A percentile compares a stretch with the other conserved stretches of the same genome.
Conservation (phyloP, 1,140 invertebrate genomes). For the Drosophila carrolli region DNA sequence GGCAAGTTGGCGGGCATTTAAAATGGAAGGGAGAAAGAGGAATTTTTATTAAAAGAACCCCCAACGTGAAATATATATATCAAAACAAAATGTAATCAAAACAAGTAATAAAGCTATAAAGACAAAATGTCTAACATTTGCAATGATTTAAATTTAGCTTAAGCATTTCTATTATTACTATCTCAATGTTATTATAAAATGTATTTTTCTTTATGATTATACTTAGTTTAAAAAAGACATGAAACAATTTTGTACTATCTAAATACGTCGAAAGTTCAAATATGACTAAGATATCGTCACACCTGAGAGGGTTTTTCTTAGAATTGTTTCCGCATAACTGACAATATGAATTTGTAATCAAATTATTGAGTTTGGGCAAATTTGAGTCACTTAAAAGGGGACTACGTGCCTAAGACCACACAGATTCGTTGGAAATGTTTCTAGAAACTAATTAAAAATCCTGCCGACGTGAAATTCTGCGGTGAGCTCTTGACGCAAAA, state of each 20-base stretch:
- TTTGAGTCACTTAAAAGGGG: conserved; percentile 30
- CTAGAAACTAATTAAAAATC: conserved; percentile 35
- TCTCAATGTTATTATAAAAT: no score
- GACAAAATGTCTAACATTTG: no score
- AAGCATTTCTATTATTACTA: no score
- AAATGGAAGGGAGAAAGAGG: not conserved
- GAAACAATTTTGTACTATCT: no score
- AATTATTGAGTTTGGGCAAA: conserved; percentile 6
- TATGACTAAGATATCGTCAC: conserved; percentile 1
- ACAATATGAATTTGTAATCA: conserved; percentile 13
- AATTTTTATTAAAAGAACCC: not conserved
- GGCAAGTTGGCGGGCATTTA: conserved; percentile 34
- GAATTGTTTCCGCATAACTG: conserved; percentile 38
- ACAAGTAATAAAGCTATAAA: no score
- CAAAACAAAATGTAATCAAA: no score
- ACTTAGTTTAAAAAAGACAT: no score
- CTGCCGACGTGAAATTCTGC: conserved; percentile 20
- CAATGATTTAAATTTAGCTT: no score
- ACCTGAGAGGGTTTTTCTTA: conserved; percentile 11
- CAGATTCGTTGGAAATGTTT: conserved; percentile 20
- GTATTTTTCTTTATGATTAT: no score
- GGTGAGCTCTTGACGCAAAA: conserved; percentile 18
- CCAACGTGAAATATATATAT: no score
- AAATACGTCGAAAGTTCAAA: not conserved
- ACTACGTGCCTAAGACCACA: conserved; percentile 65